Base-by-base conservation (phyloP, 2,113 vertebrate genomes). In the Bos indicus region DNA sequence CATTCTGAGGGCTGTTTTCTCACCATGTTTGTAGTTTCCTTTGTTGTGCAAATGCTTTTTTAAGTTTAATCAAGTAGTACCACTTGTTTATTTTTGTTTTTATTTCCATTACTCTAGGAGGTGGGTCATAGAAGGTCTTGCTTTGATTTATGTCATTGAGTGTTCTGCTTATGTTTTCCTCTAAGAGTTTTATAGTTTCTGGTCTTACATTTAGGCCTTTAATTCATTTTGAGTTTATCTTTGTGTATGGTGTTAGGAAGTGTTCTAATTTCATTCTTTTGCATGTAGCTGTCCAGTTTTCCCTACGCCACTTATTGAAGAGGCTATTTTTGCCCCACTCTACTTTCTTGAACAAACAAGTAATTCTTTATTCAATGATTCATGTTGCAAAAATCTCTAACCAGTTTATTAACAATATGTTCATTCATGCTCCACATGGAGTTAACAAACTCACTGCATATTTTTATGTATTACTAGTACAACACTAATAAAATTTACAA, bases 401-500 rank as follows among this genome's bases (percentile, higher is more conserved):
- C 30, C 81, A 95, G 74, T 36, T 88, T 36, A 93, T 88, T 51
- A 88, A 97, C 77, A 60, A 43, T 52, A 36, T 93, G 59, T 74
- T 83, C 80, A 67, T 21, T 90, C 48, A 64, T 54, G 25, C 14
- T 88, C 30, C 40, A 67, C 4, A 7, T 25, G 52, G 14, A 91
- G 56, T 86, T 82, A 96, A 93, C 64, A 98, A 90, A 90, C 21
- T 30, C 28, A 87, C 40, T 43, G 78, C 91, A 51, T 74, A 96
- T 46, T 84, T 56, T 80, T 52, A 71, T 78, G 54, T 93, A 78
- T 59, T 57, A 80, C 57, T 36, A 74, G 36, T 25, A 7, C 17
- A 91, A 96, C 10, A 94, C 48, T 82, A 95, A 77, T 62, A 87
- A 83, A 87, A 84, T 62, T 40, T 64, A 54, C 0, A 89, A 54